Percentiles rank a stretch among this genome's conserved stretches.
These are phyloP conservation scores for Rallus limicola DNA, from an alignment of 2,113 vertebrate genomes.

Conservation along the genomic window DNA sequence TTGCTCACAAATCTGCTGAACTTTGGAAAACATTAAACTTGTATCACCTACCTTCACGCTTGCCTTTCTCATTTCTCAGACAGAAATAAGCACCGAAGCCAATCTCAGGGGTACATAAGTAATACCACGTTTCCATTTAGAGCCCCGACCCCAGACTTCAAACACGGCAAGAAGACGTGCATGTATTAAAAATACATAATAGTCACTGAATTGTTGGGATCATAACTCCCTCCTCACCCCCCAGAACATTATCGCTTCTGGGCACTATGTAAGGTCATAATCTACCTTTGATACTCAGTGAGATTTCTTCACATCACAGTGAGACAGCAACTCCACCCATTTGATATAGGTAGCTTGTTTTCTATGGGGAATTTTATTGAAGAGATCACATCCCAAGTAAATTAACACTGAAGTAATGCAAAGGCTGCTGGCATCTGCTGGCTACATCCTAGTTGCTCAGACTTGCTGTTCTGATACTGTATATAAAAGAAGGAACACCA, in stretches of 20 bases:
- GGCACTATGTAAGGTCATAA: neutral
- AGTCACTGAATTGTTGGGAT: neutral
- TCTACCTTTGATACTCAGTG: neutral
- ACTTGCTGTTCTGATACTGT: neutral
- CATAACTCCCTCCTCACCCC: neutral
- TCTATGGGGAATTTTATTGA: neutral
- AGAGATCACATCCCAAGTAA: neutral
- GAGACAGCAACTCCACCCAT: neutral
- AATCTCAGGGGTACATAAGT: neutral
- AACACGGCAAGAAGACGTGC: neutral
- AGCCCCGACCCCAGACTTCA: neutral
- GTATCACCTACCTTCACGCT: neutral
- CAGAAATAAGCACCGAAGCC: neutral
- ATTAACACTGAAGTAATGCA: neutral
- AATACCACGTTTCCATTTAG: neutral
- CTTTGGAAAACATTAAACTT: neutral
- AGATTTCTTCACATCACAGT: neutral
- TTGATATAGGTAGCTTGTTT: neutral
- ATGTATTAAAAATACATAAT: neutral
- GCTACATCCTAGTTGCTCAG: neutral
- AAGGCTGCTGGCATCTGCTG: neutral
- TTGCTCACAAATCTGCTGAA: neutral
- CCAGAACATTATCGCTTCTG: neutral
- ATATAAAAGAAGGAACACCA: neutral
- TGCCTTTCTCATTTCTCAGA: neutral